Base-by-base conservation (phyloP, 2,888 invertebrate genomes). In the Phasia obesa region DNA sequence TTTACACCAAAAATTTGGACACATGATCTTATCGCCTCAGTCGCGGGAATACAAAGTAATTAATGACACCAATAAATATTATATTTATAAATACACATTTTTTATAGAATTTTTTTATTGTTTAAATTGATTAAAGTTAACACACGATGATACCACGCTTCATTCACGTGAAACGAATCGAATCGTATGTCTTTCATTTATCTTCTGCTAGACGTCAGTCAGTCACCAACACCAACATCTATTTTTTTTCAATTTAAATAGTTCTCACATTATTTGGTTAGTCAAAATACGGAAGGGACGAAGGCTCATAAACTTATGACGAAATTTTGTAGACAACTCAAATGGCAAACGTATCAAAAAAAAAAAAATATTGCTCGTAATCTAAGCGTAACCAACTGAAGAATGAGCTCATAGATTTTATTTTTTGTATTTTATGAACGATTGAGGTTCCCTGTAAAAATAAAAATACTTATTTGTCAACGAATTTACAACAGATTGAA, bases 151-250 rank as follows among this genome's bases (percentile, higher is more conserved):
- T 25, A 23, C 6, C 23, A 1, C 38, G 60, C 67, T 47, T 47
- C 21, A 55, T 80, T 67, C 73, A 74, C 79, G 79, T 79, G 73
- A 67, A 74, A 60, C 47, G 2, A 42, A 15, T 27, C 35, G 35
- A 35, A 35, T 11, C 5, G 35, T 35, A 9, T 11, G 11, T 35
- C 6, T 1, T 42, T 15, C 15, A 42, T 42, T 42, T 42, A 11
- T 35, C 5, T 35, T 31, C 11, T 35, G 35, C 11, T 11, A 35
- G 11, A 35, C 35, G 35, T 35, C 35, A 35, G 35, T 11, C 11
- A 35, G 11, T 11, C 5, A 11, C 35, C 11, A 35, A 35, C 11
- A 35, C 35, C 5, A 35, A 1, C 4, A 35, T 35, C 9, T 9
- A 35, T 35, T 35, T 35, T 35, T 35, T 35, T 35, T 35, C 11